A percentile compares a stretch with the other conserved stretches of the same genome.
Conservation (phyloP, 2,113 vertebrate species). For the Lipotes vexillifer region DNA sequence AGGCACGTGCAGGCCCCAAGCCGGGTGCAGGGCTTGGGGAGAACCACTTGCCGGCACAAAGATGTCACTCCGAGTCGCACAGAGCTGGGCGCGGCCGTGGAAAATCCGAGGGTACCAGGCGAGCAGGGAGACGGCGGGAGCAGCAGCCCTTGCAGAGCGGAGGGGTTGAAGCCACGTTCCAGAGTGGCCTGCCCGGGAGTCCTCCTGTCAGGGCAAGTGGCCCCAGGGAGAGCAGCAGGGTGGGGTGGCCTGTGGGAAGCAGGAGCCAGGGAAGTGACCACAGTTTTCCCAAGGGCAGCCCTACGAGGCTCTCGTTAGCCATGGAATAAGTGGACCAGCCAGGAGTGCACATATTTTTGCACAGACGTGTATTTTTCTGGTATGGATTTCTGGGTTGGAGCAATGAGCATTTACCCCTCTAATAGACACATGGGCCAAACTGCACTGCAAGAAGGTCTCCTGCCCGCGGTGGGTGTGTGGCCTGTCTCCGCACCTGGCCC, state of each 20-base stretch:
- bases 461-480: fast-evolving
- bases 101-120: not conserved
- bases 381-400: not conserved
- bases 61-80: fast-evolving
- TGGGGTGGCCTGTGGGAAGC: not conserved
- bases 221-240: fast-evolving
- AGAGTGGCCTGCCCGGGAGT: not conserved
- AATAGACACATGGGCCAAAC: not conserved
- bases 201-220: not conserved
- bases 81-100: not conserved
- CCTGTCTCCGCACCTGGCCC: too few species aligned
- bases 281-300: not conserved
- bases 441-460: too few species aligned
- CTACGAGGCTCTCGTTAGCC: fast-evolving
- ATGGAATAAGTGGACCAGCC: fast-evolving
- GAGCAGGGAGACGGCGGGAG: not conserved
- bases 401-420: fast-evolving
- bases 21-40: not conserved
- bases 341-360: fast-evolving
- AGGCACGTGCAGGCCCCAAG: not conserved
- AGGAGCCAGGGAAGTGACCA: not conserved
- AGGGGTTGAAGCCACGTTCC: fast-evolving
- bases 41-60: not conserved
- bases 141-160: fast-evolving
- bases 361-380: fast-evolving